Evolutionary conservation across 2,888 invertebrate genomes (phyloP).

Genomic region (Gandaritis pyraliata): DNA sequence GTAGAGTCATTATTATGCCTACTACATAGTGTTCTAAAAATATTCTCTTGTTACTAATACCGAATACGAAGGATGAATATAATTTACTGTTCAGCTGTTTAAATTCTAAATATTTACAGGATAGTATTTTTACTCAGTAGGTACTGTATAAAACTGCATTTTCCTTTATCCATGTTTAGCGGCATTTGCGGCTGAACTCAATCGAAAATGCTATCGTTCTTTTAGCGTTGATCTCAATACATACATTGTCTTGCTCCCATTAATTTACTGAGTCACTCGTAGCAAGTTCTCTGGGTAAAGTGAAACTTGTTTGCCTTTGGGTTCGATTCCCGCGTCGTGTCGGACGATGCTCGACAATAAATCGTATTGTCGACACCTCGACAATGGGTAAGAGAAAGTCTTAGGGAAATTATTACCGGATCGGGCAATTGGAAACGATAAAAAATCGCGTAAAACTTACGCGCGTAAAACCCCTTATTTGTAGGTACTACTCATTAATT

Average conservation of each 20-base stretch:
- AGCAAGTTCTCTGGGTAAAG: conserved; percentile 46
- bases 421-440: conserved; percentile 54
- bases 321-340: conserved; percentile 74
- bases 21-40: no score
- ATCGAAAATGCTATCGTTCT: conserved; percentile 15
- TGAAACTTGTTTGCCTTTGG: conserved; percentile 58
- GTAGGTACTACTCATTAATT: no score
- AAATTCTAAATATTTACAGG: no score
- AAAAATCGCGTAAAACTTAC: conserved; percentile 54
- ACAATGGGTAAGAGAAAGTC: conserved; percentile 80
- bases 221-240: conserved; percentile 29
- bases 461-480: no score
- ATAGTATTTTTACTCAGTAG: no score
- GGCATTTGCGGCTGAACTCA: background rate
- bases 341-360: conserved; percentile 72
- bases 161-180: conserved; percentile 2
- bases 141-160: conserved; percentile 8
- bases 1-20: no score
- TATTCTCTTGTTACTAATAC: no score
- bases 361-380: conserved; percentile 71
- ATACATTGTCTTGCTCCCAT: conserved; percentile 34
- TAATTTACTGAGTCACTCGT: conserved; percentile 39
- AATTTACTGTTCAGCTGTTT: no score
- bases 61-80: no score
- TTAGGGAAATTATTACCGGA: conserved; percentile 63